phyloP scores from a whole-genome alignment of 2,888 invertebrate species.

The Hypselothyrea guttata region DNA sequence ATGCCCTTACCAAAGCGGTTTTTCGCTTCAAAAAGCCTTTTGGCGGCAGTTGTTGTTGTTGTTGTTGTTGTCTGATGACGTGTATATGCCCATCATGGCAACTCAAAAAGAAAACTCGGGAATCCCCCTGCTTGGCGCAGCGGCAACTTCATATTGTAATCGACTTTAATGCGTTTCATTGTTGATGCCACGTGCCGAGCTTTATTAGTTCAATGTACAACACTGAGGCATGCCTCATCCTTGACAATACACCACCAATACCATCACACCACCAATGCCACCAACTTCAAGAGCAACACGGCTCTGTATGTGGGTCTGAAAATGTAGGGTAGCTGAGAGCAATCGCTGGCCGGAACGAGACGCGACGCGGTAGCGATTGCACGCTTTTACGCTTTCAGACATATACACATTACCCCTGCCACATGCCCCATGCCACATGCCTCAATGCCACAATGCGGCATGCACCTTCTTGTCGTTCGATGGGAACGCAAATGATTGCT shows the following conservation, averaged over 20 bases:
- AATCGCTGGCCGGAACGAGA: slow-evolving; percentile 37
- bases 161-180: slow-evolving; percentile 83
- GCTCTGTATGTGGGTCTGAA: slow-evolving; percentile 31
- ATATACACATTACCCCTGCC: slow-evolving; percentile 75
- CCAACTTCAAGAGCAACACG: too few species aligned
- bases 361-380: slow-evolving; percentile 69
- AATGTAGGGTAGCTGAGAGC: slow-evolving; percentile 26
- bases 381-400: slow-evolving; percentile 81
- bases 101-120: slow-evolving; percentile 24
- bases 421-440: slow-evolving; percentile 28
- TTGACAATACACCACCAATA: slow-evolving; percentile 30
- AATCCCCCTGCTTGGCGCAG: not conserved
- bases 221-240: slow-evolving; percentile 60
- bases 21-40: not conserved
- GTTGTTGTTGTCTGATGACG: slow-evolving; percentile 49
- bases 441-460: slow-evolving; percentile 37
- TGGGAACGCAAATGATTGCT: slow-evolving; percentile 54
- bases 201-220: slow-evolving; percentile 82
- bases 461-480: slow-evolving; percentile 48
- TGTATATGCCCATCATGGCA: slow-evolving; percentile 28
- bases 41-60: slow-evolving; percentile 14
- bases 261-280: slow-evolving; percentile 37
- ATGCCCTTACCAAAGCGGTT: slow-evolving; percentile 24
- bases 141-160: slow-evolving; percentile 80
- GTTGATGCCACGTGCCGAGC: slow-evolving; percentile 82